Conservation (phyloP, 2,888 invertebrate species). For the Archips crataeganus region DNA sequence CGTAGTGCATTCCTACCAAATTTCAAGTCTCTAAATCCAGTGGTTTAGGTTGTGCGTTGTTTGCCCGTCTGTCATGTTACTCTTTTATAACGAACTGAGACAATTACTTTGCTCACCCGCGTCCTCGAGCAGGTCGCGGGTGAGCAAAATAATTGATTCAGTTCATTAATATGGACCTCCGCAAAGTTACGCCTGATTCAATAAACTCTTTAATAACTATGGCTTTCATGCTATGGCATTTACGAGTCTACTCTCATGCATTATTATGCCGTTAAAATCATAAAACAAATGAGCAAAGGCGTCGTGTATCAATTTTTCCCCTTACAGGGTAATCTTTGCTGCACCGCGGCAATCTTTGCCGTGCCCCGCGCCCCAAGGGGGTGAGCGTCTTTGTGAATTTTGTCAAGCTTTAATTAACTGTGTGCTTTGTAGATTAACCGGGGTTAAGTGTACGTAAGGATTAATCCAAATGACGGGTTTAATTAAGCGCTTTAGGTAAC, state of each 20-base stretch:
- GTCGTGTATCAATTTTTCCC: conserved; percentile 9
- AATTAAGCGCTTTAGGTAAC: too few species aligned
- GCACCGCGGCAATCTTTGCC: conserved; percentile 18
- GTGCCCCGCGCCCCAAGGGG: conserved; percentile 45
- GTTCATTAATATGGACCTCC: too few species aligned
- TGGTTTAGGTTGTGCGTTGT: too few species aligned
- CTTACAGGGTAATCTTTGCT: neutral
- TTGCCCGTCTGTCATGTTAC: too few species aligned
- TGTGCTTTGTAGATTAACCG: conserved; percentile 42
- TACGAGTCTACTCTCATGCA: neutral
- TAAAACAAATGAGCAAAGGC: conserved; percentile 1
- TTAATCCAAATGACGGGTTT: neutral
- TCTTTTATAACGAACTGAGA: too few species aligned
- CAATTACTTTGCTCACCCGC: too few species aligned
- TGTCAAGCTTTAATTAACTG: conserved; percentile 60
- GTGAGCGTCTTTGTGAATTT: conserved; percentile 55
- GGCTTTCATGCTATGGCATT: neutral
- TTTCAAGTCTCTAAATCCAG: too few species aligned
- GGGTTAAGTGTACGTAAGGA: neutral
- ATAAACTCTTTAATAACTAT: too few species aligned
- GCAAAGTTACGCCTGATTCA: too few species aligned
- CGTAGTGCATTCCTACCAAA: too few species aligned
- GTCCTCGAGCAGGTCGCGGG: too few species aligned
- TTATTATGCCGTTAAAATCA: conserved; percentile 3
- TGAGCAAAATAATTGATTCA: too few species aligned